phyloP scores from a whole-genome alignment of 1,140 invertebrate species.

The Helicorthomorpha holstii region DNA sequence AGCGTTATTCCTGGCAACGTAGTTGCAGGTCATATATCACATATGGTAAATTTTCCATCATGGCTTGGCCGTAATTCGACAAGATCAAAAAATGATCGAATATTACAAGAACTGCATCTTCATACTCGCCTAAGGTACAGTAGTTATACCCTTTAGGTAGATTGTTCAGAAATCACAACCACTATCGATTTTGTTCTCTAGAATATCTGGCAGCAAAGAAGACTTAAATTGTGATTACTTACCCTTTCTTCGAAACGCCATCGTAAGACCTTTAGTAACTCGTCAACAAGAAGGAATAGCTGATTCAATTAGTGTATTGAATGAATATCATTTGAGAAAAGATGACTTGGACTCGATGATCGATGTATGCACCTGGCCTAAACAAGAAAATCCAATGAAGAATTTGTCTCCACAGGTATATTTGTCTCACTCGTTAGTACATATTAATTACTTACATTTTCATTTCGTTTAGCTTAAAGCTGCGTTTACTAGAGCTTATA shows the following conservation, averaged over 20 bases:
- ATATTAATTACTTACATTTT: not conserved
- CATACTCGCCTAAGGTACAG: conserved; percentile 57
- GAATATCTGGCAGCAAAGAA: conserved; percentile 54
- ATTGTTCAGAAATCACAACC: not conserved
- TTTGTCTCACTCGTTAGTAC: not conserved
- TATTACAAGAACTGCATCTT: conserved; percentile 61
- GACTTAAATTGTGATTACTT: conserved; percentile 70
- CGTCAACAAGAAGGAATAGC: conserved; percentile 51
- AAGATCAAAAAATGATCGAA: conserved; percentile 55
- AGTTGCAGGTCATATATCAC: conserved; percentile 56
- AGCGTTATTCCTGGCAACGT: conserved; percentile 75
- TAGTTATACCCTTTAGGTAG: not conserved
- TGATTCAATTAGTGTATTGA: conserved; percentile 52
- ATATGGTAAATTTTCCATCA: conserved; percentile 71
- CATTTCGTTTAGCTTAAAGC: conserved; percentile 50
- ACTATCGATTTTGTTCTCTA: conserved; percentile 20
- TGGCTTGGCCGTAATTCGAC: conserved; percentile 94
- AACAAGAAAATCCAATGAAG: conserved; percentile 47
- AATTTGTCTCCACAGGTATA: conserved; percentile 57
- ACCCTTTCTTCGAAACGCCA: conserved; percentile 44
- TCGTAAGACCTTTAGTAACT: conserved; percentile 52
- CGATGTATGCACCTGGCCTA: conserved; percentile 70
- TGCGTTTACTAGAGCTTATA: conserved; percentile 79
- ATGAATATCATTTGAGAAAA: conserved; percentile 61
- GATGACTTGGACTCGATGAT: conserved; percentile 79